A percentile compares a stretch with the other conserved stretches of the same genome.
These are phyloP conservation scores for Drosophila tsacasi DNA, from an alignment of 1,140 invertebrate genomes.

Conservation along the genomic window DNA sequence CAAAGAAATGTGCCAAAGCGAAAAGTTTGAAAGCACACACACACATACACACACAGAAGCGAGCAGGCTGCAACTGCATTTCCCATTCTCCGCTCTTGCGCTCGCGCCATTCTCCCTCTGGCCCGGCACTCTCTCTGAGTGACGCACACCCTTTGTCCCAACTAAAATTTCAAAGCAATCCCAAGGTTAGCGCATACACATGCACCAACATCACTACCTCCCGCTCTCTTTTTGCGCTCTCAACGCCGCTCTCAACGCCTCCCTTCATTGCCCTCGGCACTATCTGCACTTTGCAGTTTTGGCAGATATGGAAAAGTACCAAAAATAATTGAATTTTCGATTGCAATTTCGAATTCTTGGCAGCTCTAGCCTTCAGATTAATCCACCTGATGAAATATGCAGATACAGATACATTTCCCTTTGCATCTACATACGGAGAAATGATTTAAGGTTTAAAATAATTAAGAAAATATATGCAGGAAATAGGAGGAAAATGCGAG, in stretches of 20 bases:
- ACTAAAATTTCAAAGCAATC: slow-evolving; percentile 72
- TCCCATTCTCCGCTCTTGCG: slow-evolving; percentile 19
- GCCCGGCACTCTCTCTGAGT: slow-evolving; percentile 24
- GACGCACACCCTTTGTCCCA: slow-evolving; percentile 51
- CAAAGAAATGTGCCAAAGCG: slow-evolving; percentile 53
- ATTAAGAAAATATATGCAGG: too few relatives aligned
- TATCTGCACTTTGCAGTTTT: slow-evolving; percentile 37
- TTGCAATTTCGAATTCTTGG: slow-evolving; percentile 30
- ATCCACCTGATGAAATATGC: slow-evolving; percentile 28
- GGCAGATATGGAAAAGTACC: slow-evolving; percentile 53
- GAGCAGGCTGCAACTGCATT: slow-evolving; percentile 44
- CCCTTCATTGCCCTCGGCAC: neutral
- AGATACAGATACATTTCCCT: slow-evolving; percentile 13
- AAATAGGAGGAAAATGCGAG: too few relatives aligned
- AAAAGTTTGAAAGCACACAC: slow-evolving; percentile 61
- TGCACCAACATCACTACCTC: slow-evolving; percentile 7
- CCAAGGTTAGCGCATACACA: slow-evolving; percentile 68
- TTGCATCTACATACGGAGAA: slow-evolving; percentile 4
- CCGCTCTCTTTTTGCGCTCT: slow-evolving; percentile 6
- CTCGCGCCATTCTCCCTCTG: neutral
- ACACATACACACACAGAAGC: slow-evolving; percentile 32
- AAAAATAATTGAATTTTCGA: slow-evolving; percentile 51
- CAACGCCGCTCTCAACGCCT: neutral
- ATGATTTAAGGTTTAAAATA: neutral
- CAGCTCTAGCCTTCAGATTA: slow-evolving; percentile 18